Evolutionary conservation across 2,797 vertebrate species (phyloP).

Genomic region (Peromyscus attwateri): DNA sequence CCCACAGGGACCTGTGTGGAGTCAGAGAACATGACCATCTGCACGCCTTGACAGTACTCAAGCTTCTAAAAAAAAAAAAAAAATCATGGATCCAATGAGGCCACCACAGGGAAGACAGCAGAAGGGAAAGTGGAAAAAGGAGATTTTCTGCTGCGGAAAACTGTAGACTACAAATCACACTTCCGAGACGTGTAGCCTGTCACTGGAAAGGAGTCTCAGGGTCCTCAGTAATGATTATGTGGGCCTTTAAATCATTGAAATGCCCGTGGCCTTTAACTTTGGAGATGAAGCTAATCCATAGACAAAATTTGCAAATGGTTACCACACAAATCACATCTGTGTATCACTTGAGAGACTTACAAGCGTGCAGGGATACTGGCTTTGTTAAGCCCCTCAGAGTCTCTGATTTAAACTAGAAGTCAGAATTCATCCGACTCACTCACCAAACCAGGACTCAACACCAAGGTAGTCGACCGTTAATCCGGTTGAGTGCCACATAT

Average conservation of each 20-base stretch:
- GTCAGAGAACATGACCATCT: not conserved
- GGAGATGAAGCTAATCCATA: not conserved
- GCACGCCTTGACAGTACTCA: not conserved
- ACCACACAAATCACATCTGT: not conserved
- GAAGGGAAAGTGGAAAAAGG: not conserved
- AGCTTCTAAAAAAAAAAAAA: too few species aligned
- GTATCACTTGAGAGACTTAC: not conserved
- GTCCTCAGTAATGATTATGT: not conserved
- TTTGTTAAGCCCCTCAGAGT: not conserved
- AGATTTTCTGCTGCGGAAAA: not conserved
- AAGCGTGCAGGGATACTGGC: not conserved
- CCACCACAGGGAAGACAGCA: not conserved
- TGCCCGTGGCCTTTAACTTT: not conserved
- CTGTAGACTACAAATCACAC: not conserved
- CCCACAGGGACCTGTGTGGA: not conserved
- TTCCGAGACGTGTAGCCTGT: not conserved
- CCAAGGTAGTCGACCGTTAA: not conserved
- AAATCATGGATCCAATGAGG: not conserved
- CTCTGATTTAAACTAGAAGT: not conserved
- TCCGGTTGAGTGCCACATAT: fast-evolving
- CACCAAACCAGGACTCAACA: not conserved
- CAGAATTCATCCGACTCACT: not conserved
- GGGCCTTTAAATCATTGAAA: not conserved
- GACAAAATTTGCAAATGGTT: not conserved
- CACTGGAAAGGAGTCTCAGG: not conserved